Percentiles rank a stretch among this genome's conserved stretches.
These are phyloP conservation scores for Pseudochirops cupreus DNA, from an alignment of 2,797 vertebrate species.

Conservation along the genomic window DNA sequence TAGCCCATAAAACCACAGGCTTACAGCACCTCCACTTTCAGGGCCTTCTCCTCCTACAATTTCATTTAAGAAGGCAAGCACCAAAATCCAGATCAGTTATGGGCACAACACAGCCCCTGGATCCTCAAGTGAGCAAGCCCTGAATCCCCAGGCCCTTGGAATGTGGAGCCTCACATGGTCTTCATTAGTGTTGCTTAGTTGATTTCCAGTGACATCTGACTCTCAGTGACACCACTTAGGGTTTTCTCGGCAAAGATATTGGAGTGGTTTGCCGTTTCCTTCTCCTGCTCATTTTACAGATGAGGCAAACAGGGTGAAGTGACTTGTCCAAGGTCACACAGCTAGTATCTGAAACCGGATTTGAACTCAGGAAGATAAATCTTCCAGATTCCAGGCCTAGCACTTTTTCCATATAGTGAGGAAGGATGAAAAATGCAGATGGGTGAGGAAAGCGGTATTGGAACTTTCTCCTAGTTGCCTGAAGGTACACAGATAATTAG, in stretches of 20 bases:
- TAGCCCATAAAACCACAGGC: not conserved
- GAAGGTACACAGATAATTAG: not conserved
- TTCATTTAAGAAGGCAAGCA: not conserved
- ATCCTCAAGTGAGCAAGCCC: not conserved
- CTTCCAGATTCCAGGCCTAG: not conserved
- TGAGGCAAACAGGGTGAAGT: not conserved
- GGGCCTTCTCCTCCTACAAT: not conserved
- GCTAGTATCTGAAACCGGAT: not conserved
- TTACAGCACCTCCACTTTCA: not conserved
- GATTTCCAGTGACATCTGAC: not conserved
- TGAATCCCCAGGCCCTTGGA: not conserved
- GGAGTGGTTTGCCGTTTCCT: not conserved
- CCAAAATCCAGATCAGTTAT: not conserved
- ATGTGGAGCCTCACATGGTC: not conserved
- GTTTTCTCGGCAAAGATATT: not conserved
- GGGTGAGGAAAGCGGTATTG: not conserved
- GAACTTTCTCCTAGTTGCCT: not conserved
- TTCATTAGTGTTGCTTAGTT: not conserved
- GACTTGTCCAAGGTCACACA: not conserved
- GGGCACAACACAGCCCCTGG: not conserved
- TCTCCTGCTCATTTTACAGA: not conserved
- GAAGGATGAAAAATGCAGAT: not conserved
- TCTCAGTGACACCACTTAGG: not conserved
- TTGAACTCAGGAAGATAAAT: not conserved
- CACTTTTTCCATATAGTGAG: not conserved